phyloP scores from a whole-genome alignment of 2,113 vertebrate species.

The Origma solitaria region DNA sequence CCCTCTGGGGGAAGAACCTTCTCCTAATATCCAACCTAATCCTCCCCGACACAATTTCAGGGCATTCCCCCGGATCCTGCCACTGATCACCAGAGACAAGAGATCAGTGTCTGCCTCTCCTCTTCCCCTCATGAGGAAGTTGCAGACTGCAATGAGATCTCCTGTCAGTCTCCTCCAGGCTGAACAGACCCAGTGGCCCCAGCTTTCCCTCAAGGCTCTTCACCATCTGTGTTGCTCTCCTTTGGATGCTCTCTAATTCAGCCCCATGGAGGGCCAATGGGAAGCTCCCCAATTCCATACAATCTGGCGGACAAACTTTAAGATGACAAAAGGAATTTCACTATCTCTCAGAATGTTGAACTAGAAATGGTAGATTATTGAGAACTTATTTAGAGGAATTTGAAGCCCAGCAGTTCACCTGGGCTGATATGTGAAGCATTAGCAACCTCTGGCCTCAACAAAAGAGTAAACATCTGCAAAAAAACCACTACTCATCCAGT shows the following conservation, averaged over 20 bases:
- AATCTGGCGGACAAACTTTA: not conserved
- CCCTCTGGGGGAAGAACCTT: not conserved
- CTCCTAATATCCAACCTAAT: not conserved
- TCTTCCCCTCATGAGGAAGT: not conserved
- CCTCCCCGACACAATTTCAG: not conserved
- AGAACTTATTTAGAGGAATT: not conserved
- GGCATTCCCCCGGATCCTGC: rapidly evolving
- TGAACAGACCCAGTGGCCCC: not conserved
- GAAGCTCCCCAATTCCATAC: not conserved
- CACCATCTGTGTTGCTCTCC: not conserved
- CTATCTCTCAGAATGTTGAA: not conserved
- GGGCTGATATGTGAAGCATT: not conserved
- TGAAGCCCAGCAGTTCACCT: not conserved
- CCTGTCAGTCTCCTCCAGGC: not conserved
- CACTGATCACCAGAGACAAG: not conserved
- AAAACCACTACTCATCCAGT: not conserved
- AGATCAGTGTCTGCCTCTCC: not conserved
- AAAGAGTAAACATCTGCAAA: not conserved
- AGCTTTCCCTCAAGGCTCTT: not conserved
- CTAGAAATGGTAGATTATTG: not conserved
- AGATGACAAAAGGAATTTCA: not conserved
- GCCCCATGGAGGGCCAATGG: rapidly evolving
- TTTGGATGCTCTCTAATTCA: not conserved
- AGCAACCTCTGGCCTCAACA: not conserved
- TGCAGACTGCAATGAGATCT: not conserved